A percentile compares a stretch with the other conserved stretches of the same genome.
These are phyloP conservation scores for Oxygymnocypris stewartii DNA, from an alignment of 2,113 vertebrate genomes.

Conservation along the genomic window DNA sequence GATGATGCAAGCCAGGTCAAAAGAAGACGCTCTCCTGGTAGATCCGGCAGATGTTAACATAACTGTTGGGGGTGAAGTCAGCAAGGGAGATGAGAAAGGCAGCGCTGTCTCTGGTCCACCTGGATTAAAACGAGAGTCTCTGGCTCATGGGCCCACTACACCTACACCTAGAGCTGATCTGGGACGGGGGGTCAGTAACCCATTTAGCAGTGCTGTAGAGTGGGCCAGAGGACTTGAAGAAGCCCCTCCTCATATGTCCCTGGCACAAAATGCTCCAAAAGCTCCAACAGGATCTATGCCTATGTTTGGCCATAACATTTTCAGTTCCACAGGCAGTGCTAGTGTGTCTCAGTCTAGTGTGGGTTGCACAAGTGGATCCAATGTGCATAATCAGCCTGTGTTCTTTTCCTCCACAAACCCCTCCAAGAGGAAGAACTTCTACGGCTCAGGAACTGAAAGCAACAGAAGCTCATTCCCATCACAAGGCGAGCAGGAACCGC, in stretches of 20 bases:
- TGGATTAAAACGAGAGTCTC: constrained; percentile 50
- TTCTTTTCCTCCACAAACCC: constrained; percentile 65
- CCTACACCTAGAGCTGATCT: constrained; percentile 47
- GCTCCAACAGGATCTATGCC: constrained; percentile 49
- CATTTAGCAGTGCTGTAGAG: constrained; percentile 35
- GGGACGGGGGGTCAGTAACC: constrained; percentile 26
- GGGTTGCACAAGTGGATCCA: constrained; percentile 19
- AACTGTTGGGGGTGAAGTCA: constrained; percentile 68
- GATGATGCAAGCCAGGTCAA: constrained; percentile 73
- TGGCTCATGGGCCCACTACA: constrained; percentile 47
- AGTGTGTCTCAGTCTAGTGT: constrained; percentile 39
- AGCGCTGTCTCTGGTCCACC: constrained; percentile 48
- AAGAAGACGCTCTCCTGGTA: constrained; percentile 63
- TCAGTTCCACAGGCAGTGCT: constrained; percentile 39
- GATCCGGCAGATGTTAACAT: constrained; percentile 68
- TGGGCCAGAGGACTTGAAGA: constrained; percentile 45
- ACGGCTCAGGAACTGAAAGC: constrained; percentile 62
- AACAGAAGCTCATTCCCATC: constrained; percentile 52
- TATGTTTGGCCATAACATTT: constrained; percentile 54
- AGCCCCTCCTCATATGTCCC: background rate
- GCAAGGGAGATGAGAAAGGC: constrained; percentile 54
- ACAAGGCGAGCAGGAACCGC: constrained; percentile 51
- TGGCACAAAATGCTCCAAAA: constrained; percentile 27
- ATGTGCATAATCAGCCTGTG: constrained; percentile 59
- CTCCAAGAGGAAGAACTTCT: constrained; percentile 71